phyloP scores from a whole-genome alignment of 2,113 vertebrate genomes.

The Oenanthe oenanthe region DNA sequence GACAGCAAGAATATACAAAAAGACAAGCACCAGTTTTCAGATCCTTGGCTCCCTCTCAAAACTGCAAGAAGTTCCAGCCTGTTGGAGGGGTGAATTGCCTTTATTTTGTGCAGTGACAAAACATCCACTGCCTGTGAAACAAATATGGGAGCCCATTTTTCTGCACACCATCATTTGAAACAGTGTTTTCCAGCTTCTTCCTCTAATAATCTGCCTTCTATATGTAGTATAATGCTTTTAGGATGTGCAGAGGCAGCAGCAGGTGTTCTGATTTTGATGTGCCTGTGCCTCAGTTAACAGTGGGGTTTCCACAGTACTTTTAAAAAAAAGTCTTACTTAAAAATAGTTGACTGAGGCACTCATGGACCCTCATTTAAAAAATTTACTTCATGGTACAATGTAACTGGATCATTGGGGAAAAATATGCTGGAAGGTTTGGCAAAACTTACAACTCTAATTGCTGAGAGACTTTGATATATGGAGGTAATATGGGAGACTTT shows the following conservation, averaged over 20 bases:
- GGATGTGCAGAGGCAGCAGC: background rate
- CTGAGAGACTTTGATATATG: background rate
- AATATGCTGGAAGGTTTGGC: background rate
- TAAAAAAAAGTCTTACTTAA: background rate
- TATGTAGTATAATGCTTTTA: background rate
- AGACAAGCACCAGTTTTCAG: background rate
- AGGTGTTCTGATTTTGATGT: background rate
- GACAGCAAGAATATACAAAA: background rate
- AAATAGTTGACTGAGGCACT: background rate
- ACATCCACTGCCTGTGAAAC: background rate
- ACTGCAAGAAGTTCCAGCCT: background rate
- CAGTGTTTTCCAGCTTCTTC: background rate
- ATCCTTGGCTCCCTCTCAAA: background rate
- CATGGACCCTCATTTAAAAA: background rate
- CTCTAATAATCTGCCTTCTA: background rate
- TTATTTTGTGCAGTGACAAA: background rate
- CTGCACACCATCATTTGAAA: fast-evolving
- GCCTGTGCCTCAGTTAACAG: background rate
- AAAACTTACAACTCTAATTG: background rate
- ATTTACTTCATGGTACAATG: background rate
- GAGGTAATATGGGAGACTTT: background rate
- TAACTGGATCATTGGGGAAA: background rate
- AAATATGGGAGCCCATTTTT: background rate
- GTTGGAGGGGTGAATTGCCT: background rate
- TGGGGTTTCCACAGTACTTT: background rate